phyloP scores from a whole-genome alignment of 2,113 vertebrate species.

The Murina feae region DNA sequence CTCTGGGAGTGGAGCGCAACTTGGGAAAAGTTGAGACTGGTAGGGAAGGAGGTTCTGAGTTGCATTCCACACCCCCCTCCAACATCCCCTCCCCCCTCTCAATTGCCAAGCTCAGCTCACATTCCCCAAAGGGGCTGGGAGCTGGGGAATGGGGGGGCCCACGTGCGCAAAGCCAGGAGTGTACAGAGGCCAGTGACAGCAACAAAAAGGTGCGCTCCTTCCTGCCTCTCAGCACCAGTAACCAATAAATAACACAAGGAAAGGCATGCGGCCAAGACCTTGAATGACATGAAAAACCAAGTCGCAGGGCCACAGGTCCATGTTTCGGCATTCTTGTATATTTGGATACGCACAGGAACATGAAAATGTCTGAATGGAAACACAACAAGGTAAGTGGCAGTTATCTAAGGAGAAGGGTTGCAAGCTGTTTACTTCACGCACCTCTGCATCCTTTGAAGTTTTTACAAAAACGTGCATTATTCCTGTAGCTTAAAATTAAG shows the following conservation, averaged over 20 bases:
- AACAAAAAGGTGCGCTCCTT: not conserved
- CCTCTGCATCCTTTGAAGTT: not conserved
- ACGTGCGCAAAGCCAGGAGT: not conserved
- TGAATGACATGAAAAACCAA: not conserved
- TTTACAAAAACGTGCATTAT: not conserved
- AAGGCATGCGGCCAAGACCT: not conserved
- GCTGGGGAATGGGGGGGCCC: not conserved
- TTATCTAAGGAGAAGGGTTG: not conserved
- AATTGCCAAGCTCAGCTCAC: not conserved
- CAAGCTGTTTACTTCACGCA: not conserved
- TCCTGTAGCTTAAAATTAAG: slow-evolving; percentile 16
- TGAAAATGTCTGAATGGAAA: not conserved
- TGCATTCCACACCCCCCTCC: not conserved
- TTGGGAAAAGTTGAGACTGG: not conserved
- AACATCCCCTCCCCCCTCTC: not conserved
- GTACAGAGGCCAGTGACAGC: not conserved
- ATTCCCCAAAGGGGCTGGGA: not conserved
- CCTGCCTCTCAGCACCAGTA: not conserved
- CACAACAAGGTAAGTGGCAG: not conserved
- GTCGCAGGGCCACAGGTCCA: too few relatives aligned
- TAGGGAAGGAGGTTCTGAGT: not conserved
- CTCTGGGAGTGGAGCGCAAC: not conserved
- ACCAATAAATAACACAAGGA: not conserved
- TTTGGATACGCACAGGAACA: not conserved
- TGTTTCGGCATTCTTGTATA: not conserved